These are phyloP conservation scores for Amphiprion percula DNA, from an alignment of 2,113 vertebrate genomes.

Conservation along the genomic window DNA sequence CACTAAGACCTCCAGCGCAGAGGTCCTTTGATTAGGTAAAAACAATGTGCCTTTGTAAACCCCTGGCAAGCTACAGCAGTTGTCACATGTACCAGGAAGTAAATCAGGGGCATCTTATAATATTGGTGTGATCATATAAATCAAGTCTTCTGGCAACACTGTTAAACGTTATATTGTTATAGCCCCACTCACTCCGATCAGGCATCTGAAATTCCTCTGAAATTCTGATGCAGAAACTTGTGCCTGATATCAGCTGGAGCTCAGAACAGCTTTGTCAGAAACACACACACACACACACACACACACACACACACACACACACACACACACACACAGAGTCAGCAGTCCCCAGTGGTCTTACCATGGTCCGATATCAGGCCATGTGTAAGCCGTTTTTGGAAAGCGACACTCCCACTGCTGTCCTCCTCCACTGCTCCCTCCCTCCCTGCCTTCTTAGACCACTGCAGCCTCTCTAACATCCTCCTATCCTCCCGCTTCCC, in stretches of 20 bases:
- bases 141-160: not conserved
- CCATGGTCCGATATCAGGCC: constrained; percentile 45
- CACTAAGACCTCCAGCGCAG: not conserved
- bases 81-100: constrained; percentile 1
- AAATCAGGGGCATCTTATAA: not conserved
- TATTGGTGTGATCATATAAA: not conserved
- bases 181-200: not conserved
- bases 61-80: not conserved
- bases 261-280: not conserved
- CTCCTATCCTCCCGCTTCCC: too few relatives aligned
- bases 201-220: not conserved
- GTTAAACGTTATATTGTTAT: not conserved
- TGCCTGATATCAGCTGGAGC: constrained; percentile 22
- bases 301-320: too few relatives aligned
- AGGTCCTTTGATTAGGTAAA: constrained; percentile 4
- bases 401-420: constrained; percentile 34
- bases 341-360: constrained; percentile 12
- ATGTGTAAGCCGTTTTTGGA: constrained; percentile 34
- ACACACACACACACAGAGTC: not conserved
- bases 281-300: not conserved
- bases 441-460: not conserved
- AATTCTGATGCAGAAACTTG: not conserved
- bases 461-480: not conserved
- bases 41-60: not conserved
- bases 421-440: not conserved